Conservation (phyloP, 2,888 invertebrate species). For the Callimorpha dominula region DNA sequence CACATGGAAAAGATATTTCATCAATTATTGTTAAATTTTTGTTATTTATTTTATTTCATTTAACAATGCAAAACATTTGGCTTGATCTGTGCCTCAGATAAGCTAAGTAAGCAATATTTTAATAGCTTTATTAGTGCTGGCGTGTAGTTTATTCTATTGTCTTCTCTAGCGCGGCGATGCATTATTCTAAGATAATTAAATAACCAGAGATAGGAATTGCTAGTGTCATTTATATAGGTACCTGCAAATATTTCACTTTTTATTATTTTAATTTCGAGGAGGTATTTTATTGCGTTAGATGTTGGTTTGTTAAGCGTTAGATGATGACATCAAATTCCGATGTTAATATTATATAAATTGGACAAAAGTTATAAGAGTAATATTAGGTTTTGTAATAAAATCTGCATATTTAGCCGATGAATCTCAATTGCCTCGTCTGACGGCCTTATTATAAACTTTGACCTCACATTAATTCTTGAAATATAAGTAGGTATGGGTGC, state of each 20-base stretch:
- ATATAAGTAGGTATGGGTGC: neutral
- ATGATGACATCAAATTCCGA: too few species aligned
- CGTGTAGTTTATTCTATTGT: neutral
- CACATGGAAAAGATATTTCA: neutral
- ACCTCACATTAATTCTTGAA: slow-evolving; percentile 20
- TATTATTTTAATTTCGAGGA: neutral
- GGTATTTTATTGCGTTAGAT: neutral
- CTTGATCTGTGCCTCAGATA: slow-evolving; percentile 19
- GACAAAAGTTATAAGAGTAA: neutral
- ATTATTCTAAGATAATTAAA: neutral
- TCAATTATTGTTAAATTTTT: neutral
- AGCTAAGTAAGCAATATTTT: slow-evolving; percentile 17
- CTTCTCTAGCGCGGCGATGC: neutral
- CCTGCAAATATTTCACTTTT: neutral
- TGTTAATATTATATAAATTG: neutral
- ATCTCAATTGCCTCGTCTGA: slow-evolving; percentile 24
- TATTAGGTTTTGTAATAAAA: neutral
- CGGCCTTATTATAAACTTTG: slow-evolving; percentile 25
- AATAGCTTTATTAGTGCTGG: slow-evolving; percentile 28
- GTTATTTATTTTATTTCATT: neutral
- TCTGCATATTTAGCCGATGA: slow-evolving; percentile 6
- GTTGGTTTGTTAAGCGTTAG: too few species aligned
- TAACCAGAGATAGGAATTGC: neutral
- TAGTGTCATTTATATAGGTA: slow-evolving; percentile 6
- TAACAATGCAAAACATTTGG: slow-evolving; percentile 12